Percentiles rank a stretch among this genome's conserved stretches.
Conservation (phyloP, 2,797 vertebrate species). For the Parauchenoglanis ngamensis region DNA sequence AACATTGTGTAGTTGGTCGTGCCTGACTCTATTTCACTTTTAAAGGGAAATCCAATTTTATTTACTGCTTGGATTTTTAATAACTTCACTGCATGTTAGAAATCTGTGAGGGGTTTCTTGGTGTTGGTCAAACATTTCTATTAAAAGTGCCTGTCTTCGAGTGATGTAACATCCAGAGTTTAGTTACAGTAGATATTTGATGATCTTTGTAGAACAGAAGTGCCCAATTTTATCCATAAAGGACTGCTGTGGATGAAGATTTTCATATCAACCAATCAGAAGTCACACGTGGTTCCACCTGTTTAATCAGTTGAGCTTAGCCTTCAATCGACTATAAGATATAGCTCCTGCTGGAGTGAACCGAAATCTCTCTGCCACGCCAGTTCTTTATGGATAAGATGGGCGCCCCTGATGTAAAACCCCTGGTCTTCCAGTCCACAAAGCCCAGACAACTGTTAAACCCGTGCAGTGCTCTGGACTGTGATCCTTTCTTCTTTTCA, state of each 20-base stretch:
- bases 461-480: not conserved
- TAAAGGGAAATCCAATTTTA: conserved; percentile 27
- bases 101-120: not conserved
- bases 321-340: not conserved
- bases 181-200: not conserved
- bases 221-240: not conserved
- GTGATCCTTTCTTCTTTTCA: too few relatives aligned
- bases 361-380: not conserved
- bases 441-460: not conserved
- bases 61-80: not conserved
- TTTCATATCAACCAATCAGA: not conserved
- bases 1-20: not conserved
- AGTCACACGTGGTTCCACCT: not conserved
- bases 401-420: not conserved
- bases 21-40: not conserved
- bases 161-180: not conserved
- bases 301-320: not conserved
- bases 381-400: not conserved
- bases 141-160: not conserved
- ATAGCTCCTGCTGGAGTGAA: not conserved
- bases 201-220: not conserved
- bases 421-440: not conserved
- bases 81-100: not conserved
- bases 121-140: conserved; percentile 3
- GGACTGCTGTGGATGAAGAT: not conserved